These are phyloP conservation scores for Pitangus sulphuratus DNA, from an alignment of 2,797 vertebrate genomes.

Conservation along the genomic window DNA sequence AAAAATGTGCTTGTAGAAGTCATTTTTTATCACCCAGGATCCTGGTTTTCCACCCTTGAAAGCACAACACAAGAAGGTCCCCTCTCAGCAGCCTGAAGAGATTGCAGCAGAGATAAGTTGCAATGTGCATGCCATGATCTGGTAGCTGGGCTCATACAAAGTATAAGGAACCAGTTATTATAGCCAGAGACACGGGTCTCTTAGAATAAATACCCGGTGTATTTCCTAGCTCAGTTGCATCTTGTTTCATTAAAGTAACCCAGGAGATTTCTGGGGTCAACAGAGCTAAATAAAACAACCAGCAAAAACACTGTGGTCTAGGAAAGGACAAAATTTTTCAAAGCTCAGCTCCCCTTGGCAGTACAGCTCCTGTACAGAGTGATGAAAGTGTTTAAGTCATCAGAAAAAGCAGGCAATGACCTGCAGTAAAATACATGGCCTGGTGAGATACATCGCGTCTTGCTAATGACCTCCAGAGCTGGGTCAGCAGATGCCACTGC, in stretches of 20 bases:
- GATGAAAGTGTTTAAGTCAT: constrained; percentile 10
- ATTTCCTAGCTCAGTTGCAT: background rate
- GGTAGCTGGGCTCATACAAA: background rate
- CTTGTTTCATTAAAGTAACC: constrained; percentile 9
- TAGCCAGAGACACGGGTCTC: background rate
- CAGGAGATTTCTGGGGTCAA: constrained; percentile 17
- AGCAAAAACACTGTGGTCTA: background rate
- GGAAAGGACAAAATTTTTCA: constrained; percentile 12
- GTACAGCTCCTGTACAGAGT: background rate
- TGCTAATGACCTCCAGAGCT: constrained; percentile 1
- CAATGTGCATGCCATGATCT: background rate
- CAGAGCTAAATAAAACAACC: constrained; percentile 34
- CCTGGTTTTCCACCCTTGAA: constrained; percentile 30
- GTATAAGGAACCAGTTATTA: background rate
- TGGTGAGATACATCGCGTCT: background rate
- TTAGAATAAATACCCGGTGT: background rate
- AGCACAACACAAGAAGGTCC: background rate
- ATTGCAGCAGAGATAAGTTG: background rate
- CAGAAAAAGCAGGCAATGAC: constrained; percentile 20
- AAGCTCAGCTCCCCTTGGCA: background rate
- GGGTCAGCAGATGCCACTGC: constrained; percentile 5
- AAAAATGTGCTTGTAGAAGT: background rate
- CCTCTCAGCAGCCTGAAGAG: background rate
- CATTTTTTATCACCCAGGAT: background rate
- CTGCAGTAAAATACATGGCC: constrained; percentile 10